Percentiles rank a stretch among this genome's conserved stretches.
Evolutionary conservation across 1,140 invertebrate species (phyloP).

Genomic region (Drosophila paulistorum): DNA sequence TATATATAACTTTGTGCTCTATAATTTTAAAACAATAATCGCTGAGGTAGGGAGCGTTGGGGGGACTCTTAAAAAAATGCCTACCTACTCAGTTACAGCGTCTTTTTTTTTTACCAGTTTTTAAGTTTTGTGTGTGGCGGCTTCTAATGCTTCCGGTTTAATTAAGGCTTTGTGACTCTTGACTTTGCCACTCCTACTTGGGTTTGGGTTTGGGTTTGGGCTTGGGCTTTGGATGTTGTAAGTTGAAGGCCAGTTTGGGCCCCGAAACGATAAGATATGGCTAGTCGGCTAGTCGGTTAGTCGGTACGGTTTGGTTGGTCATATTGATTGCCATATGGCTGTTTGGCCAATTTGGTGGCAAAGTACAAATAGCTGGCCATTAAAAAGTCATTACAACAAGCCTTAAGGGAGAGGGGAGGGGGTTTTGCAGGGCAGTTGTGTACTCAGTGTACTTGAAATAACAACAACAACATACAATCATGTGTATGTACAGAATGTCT

Average conservation of each 20-base stretch:
- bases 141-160: slow-evolving; percentile 77
- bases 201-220: neutral
- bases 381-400: slow-evolving; percentile 61
- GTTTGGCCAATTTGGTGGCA: slow-evolving; percentile 49
- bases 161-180: slow-evolving; percentile 50
- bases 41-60: slow-evolving; percentile 30
- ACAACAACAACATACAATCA: too few relatives aligned
- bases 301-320: neutral
- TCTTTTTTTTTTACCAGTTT: slow-evolving; percentile 17
- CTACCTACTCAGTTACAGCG: slow-evolving; percentile 44
- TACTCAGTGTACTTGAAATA: neutral
- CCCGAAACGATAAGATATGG: slow-evolving; percentile 62
- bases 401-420: slow-evolving; percentile 5
- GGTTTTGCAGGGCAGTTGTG: too few relatives aligned
- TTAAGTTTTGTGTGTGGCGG: slow-evolving; percentile 36
- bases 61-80: slow-evolving; percentile 37
- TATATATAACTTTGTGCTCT: slow-evolving; percentile 21
- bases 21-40: slow-evolving; percentile 64
- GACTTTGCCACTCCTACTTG: slow-evolving; percentile 29
- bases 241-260: slow-evolving; percentile 52
- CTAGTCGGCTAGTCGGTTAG: slow-evolving; percentile 4
- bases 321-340: slow-evolving; percentile 47
- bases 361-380: slow-evolving; percentile 44
- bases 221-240: slow-evolving; percentile 23
- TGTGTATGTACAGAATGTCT: neutral